A percentile compares a stretch with the other conserved stretches of the same genome.
Evolutionary conservation across 2,888 invertebrate species (phyloP).

Genomic region (Gymnoscelis rufifasciata): DNA sequence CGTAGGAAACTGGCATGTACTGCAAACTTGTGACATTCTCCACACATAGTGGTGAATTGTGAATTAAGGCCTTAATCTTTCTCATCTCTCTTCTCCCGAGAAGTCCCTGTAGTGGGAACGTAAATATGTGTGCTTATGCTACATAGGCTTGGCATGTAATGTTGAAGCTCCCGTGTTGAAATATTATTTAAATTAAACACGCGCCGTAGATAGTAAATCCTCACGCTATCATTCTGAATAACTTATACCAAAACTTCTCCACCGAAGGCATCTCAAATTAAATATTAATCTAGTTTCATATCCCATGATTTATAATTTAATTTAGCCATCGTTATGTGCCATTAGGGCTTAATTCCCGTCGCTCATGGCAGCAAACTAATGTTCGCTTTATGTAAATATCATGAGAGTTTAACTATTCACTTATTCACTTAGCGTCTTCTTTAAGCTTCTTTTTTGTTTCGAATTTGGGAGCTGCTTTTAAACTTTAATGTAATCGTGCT

Average conservation of each 20-base stretch:
- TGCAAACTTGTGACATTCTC: too few species aligned
- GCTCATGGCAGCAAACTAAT: constrained; percentile 57
- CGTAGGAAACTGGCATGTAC: too few species aligned
- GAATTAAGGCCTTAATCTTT: too few species aligned
- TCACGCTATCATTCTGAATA: too few species aligned
- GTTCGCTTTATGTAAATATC: constrained; percentile 75
- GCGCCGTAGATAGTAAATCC: too few species aligned
- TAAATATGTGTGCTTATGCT: too few species aligned
- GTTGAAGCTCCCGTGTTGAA: too few species aligned
- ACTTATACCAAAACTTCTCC: neutral
- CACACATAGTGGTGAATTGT: too few species aligned
- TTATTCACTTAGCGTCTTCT: constrained; percentile 73
- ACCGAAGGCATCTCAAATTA: neutral
- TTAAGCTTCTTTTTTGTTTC: constrained; percentile 65
- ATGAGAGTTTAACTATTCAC: constrained; percentile 77
- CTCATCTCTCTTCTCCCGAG: too few species aligned
- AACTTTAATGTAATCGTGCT: neutral
- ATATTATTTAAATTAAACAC: too few species aligned
- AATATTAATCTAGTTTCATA: constrained; percentile 17
- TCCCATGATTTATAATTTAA: constrained; percentile 16
- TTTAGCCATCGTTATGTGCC: constrained; percentile 23
- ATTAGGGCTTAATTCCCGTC: constrained; percentile 24
- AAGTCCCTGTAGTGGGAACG: too few species aligned
- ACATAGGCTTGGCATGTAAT: too few species aligned
- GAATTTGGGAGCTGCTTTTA: constrained; percentile 28